These are phyloP conservation scores for Falcaria lacertinaria DNA, from an alignment of 2,888 invertebrate genomes.

Conservation along the genomic window DNA sequence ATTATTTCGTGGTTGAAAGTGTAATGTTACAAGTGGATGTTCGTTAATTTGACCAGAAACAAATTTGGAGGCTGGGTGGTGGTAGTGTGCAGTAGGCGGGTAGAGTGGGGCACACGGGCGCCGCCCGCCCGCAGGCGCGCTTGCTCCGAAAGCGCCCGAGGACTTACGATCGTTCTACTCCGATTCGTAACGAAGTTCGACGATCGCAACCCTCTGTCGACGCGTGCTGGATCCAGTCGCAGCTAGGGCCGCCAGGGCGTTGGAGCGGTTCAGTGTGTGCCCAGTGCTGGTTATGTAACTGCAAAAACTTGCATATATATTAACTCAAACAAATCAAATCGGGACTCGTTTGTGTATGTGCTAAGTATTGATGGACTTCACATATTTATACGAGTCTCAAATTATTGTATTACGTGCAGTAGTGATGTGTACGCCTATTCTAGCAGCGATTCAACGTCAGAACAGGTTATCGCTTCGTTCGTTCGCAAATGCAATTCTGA, in stretches of 20 bases:
- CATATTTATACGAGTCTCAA: slow-evolving; percentile 10
- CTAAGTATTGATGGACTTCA: slow-evolving; percentile 19
- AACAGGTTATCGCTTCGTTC: slow-evolving; percentile 61
- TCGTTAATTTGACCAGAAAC: slow-evolving; percentile 47
- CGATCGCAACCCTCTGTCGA: slow-evolving; percentile 71
- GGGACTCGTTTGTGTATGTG: slow-evolving; percentile 27
- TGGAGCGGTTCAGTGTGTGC: slow-evolving; percentile 63
- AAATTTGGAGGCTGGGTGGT: slow-evolving; percentile 57
- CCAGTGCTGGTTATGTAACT: slow-evolving; percentile 74
- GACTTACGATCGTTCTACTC: slow-evolving; percentile 70
- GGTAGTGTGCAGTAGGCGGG: slow-evolving; percentile 52
- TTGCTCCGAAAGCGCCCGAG: slow-evolving; percentile 72
- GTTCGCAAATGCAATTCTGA: background rate
- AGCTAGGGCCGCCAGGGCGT: slow-evolving; percentile 73
- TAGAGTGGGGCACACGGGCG: slow-evolving; percentile 58
- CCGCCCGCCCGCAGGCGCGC: slow-evolving; percentile 75
- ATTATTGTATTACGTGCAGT: slow-evolving; percentile 43
- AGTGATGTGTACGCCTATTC: slow-evolving; percentile 70
- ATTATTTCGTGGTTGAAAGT: slow-evolving; percentile 7
- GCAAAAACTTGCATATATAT: slow-evolving; percentile 74
- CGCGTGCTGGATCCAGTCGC: slow-evolving; percentile 75
- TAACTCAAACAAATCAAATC: slow-evolving; percentile 54
- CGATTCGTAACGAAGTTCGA: slow-evolving; percentile 75
- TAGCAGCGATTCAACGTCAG: slow-evolving; percentile 60
- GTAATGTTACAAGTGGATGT: slow-evolving; percentile 20